Percentiles rank a stretch among this genome's conserved stretches.
phyloP scores from a whole-genome alignment of 2,797 vertebrate genomes.

The Luscinia megarhynchos region DNA sequence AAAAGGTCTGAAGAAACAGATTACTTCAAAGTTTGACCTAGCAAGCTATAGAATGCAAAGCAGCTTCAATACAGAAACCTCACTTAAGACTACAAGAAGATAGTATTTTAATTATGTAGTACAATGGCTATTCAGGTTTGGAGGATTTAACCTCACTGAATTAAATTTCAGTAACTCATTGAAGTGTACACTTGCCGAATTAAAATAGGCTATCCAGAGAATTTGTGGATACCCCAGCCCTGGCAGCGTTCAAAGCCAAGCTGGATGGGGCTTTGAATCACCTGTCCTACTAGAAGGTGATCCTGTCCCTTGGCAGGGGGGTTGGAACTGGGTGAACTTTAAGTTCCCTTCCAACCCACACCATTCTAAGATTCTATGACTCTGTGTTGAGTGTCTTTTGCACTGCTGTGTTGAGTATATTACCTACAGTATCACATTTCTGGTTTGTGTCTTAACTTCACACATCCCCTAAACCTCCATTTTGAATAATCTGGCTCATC shows the following conservation, averaged over 20 bases:
- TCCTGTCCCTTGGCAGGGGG: too few species aligned
- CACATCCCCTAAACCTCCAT: background rate
- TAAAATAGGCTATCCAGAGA: background rate
- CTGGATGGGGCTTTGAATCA: background rate
- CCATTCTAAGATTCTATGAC: background rate
- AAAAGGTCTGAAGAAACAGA: background rate
- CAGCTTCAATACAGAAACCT: background rate
- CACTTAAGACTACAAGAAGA: background rate
- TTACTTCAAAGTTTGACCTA: background rate
- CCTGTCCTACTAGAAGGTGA: background rate
- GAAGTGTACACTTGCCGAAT: background rate
- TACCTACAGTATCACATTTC: background rate
- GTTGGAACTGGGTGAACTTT: background rate
- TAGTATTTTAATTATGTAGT: background rate
- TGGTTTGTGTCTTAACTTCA: background rate
- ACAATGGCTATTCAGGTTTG: background rate
- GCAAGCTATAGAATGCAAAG: background rate
- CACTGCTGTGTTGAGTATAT: background rate
- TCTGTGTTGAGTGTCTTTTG: background rate
- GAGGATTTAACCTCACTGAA: background rate
- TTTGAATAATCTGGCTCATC: background rate
- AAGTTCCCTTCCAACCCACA: background rate
- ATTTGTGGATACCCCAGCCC: background rate
- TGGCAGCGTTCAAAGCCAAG: background rate
- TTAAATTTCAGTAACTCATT: background rate